These are phyloP conservation scores for Drosophila watanabei DNA, from an alignment of 1,140 invertebrate genomes.

Conservation along the genomic window DNA sequence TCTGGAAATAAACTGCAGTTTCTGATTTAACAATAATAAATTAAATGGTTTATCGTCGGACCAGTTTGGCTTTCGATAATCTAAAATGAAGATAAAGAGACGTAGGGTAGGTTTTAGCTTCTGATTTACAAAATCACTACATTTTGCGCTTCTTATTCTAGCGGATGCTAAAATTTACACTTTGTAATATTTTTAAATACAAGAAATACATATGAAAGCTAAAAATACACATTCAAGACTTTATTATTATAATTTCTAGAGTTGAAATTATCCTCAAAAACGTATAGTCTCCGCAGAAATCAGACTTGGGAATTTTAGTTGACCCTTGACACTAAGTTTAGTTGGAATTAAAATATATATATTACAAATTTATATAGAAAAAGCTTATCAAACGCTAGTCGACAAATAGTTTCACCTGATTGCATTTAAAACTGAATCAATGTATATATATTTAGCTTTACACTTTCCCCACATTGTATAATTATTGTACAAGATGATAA, in stretches of 20 bases:
- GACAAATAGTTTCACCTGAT: constrained; percentile 12
- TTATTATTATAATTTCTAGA: not conserved
- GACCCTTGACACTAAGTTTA: not conserved
- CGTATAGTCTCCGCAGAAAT: not conserved
- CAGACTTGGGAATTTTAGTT: not conserved
- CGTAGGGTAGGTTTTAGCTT: not conserved
- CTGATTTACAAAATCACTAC: not conserved
- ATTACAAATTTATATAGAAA: not conserved
- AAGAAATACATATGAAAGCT: not conserved
- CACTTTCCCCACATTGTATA: constrained; percentile 60
- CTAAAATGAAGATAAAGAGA: not conserved
- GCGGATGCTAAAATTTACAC: not conserved
- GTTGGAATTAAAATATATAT: not conserved
- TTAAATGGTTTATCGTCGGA: constrained; percentile 14
- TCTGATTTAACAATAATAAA: constrained; percentile 23
- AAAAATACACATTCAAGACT: too few species aligned
- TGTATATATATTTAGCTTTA: not conserved
- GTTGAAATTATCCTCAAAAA: not conserved
- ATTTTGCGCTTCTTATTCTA: not conserved
- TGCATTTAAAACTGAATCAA: constrained; percentile 17
- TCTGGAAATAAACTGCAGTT: constrained; percentile 37
- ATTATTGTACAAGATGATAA: constrained; percentile 50
- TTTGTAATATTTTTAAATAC: not conserved
- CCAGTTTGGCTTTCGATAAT: constrained; percentile 1
- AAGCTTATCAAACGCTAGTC: not conserved